phyloP scores from a whole-genome alignment of 2,888 invertebrate genomes.

The Dasysyrphus albostriatus region DNA sequence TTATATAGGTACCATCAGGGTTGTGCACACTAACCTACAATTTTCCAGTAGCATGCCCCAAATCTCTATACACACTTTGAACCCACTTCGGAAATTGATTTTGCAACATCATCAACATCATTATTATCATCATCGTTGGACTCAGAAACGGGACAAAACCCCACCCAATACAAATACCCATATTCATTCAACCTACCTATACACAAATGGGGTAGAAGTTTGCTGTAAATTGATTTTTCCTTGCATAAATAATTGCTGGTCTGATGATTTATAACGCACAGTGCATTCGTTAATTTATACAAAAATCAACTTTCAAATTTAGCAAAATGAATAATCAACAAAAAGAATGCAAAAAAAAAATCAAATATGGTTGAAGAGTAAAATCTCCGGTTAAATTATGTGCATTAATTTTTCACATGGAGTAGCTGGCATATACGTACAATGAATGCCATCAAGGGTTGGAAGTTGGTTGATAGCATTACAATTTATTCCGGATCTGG shows the following conservation, averaged over 20 bases:
- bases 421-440: conserved; percentile 23
- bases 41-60: conserved; percentile 40
- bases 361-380: conserved; percentile 25
- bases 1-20: background rate
- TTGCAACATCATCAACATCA: conserved; percentile 56
- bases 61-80: conserved; percentile 43
- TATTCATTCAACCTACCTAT: background rate
- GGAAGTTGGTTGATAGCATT: conserved; percentile 31
- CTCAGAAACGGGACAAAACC: background rate
- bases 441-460: conserved; percentile 13
- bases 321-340: conserved; percentile 19
- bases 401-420: conserved; percentile 57
- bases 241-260: conserved; percentile 47
- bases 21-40: conserved; percentile 37
- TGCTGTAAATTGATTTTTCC: conserved; percentile 52
- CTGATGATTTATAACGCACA: conserved; percentile 41
- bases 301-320: conserved; percentile 54
- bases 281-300: conserved; percentile 46
- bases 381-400: conserved; percentile 59
- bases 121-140: conserved; percentile 10
- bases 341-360: background rate
- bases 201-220: conserved; percentile 8
- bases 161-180: too few relatives aligned
- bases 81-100: conserved; percentile 71
- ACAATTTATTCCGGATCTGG: conserved; percentile 43